Conservation (phyloP, 2,888 invertebrate species). For the Acleris holmiana region DNA sequence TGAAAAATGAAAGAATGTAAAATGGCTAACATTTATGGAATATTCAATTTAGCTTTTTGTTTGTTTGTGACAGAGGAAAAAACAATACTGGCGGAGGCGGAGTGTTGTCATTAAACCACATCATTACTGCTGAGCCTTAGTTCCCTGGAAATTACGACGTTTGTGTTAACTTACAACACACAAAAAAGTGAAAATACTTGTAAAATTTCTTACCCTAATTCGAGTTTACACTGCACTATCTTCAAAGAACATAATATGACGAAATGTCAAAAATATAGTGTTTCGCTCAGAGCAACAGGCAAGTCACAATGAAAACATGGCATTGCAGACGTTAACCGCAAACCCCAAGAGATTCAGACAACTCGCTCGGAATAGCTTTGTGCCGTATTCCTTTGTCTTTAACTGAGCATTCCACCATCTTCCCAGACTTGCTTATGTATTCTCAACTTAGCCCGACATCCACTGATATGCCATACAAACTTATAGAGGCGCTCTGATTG, state of each 20-base stretch:
- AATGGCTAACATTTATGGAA: slow-evolving; percentile 65
- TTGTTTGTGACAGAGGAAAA: slow-evolving; percentile 30
- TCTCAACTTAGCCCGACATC: slow-evolving; percentile 48
- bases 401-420: slow-evolving; percentile 53
- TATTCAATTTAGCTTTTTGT: slow-evolving; percentile 50
- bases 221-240: too few relatives aligned
- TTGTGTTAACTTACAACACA: too few relatives aligned
- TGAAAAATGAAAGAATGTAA: slow-evolving; percentile 70
- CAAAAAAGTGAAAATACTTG: too few relatives aligned
- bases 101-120: slow-evolving; percentile 15
- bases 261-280: slow-evolving; percentile 34
- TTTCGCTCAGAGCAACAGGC: slow-evolving; percentile 53
- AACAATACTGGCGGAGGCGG: slow-evolving; percentile 11
- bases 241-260: neutral
- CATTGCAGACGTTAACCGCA: slow-evolving; percentile 51
- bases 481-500: slow-evolving; percentile 24
- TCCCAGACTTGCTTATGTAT: slow-evolving; percentile 52
- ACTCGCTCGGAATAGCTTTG: slow-evolving; percentile 61
- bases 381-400: slow-evolving; percentile 61
- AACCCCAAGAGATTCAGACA: slow-evolving; percentile 55
- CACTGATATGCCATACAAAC: slow-evolving; percentile 23
- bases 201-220: too few relatives aligned
- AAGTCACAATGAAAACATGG: slow-evolving; percentile 47
- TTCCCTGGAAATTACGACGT: too few relatives aligned
- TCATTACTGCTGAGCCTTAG: neutral